phyloP scores from a whole-genome alignment of 1,140 invertebrate species.

The Zophobas morio region DNA sequence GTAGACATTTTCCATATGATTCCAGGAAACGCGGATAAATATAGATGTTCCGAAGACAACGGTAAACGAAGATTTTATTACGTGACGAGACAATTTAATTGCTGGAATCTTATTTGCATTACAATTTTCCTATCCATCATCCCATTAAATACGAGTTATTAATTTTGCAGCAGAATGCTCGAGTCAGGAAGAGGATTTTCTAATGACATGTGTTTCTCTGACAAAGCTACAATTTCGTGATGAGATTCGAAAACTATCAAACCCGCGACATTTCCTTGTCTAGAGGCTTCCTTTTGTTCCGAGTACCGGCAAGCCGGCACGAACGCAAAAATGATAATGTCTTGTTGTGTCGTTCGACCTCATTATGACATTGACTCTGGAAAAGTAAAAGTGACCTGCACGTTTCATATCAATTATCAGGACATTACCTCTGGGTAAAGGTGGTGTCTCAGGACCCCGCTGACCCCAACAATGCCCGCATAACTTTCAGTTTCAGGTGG shows the following conservation, averaged over 20 bases:
- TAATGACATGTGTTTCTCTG: not conserved
- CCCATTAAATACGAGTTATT: conserved; percentile 24
- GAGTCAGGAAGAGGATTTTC: not conserved
- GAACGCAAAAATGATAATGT: conserved; percentile 28
- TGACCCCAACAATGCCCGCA: conserved; percentile 40
- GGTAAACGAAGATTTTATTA: conserved; percentile 40
- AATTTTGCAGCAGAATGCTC: not conserved
- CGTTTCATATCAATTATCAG: conserved; percentile 47
- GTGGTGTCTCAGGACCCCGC: conserved; percentile 44
- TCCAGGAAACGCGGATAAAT: conserved; percentile 32
- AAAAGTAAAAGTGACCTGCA: conserved; percentile 47
- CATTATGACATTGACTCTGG: conserved; percentile 43
- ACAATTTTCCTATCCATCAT: conserved; percentile 38
- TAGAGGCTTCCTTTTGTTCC: conserved; percentile 19
- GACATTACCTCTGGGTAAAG: conserved; percentile 40
- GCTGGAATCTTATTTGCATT: conserved; percentile 29
- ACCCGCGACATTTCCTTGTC: conserved; percentile 1
- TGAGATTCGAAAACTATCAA: conserved; percentile 1
- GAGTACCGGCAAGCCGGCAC: not conserved
- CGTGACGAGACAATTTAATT: conserved; percentile 41
- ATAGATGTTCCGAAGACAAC: conserved; percentile 24
- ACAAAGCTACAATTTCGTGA: not conserved
- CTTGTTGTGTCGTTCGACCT: conserved; percentile 23
- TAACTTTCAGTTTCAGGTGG: conserved; percentile 44
- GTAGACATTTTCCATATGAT: conserved; percentile 37